Evolutionary conservation across 2,888 invertebrate species (phyloP).

Genomic region (Sarcophaga rosellei): DNA sequence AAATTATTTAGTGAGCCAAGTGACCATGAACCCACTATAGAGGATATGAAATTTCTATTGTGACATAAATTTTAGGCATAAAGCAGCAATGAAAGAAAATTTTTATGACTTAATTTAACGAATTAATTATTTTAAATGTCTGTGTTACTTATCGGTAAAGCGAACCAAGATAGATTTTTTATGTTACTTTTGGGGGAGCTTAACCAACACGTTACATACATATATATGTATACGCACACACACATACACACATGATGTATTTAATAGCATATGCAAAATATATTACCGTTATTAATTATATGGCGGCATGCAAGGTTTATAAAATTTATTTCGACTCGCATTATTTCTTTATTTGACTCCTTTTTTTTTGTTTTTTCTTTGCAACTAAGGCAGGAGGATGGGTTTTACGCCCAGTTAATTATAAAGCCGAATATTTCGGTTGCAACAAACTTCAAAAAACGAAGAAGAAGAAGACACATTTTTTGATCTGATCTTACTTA

Average conservation of each 20-base stretch:
- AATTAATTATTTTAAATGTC: neutral
- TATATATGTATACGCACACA: neutral
- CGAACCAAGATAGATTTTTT: neutral
- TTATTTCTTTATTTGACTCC: neutral
- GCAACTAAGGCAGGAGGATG: conserved; percentile 55
- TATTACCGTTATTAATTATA: conserved; percentile 73
- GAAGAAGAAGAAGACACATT: neutral
- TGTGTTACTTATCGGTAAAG: neutral
- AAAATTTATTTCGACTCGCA: conserved; percentile 64
- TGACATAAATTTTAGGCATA: no score
- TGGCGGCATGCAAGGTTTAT: conserved; percentile 71
- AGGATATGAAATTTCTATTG: no score
- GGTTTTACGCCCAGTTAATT: conserved; percentile 67
- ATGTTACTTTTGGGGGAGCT: conserved; percentile 17
- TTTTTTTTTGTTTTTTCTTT: conserved; percentile 19
- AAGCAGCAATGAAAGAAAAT: no score
- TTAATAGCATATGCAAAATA: conserved; percentile 69
- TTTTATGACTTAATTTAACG: neutral
- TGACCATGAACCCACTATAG: no score
- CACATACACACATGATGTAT: neutral
- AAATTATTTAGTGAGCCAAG: no score
- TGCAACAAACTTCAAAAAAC: conserved; percentile 1
- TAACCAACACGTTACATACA: conserved; percentile 15
- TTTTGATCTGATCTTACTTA: neutral
- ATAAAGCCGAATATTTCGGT: conserved; percentile 21